Evolutionary conservation across 1,140 invertebrate genomes (phyloP).

Genomic region (Contarinia nasturtii): DNA sequence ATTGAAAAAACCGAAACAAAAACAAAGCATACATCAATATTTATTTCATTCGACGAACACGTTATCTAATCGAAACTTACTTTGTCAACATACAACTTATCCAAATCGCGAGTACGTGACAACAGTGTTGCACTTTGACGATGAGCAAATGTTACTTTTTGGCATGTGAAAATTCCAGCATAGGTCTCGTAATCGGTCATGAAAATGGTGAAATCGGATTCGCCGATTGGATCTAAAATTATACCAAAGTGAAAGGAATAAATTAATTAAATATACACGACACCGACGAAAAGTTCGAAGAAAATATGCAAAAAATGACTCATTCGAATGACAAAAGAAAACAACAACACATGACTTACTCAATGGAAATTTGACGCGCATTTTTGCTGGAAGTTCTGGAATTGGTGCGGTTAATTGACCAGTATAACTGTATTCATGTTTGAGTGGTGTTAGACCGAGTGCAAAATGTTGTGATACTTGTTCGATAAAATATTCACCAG

Average conservation of each 20-base stretch:
- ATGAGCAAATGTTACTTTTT: conserved; percentile 46
- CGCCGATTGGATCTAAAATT: conserved; percentile 46
- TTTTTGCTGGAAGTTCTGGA: conserved; percentile 39
- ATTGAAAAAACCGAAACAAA: too few species aligned
- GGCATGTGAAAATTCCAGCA: conserved; percentile 61
- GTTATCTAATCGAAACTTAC: too few species aligned
- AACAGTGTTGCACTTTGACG: conserved; percentile 59
- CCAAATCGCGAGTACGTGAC: conserved; percentile 44
- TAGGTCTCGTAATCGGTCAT: conserved; percentile 55
- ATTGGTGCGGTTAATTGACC: conserved; percentile 46
- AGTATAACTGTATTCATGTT: conserved; percentile 54
- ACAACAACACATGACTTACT: conserved; percentile 36
- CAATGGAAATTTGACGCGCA: conserved; percentile 58
- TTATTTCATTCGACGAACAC: too few species aligned
- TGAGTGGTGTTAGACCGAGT: conserved; percentile 41
- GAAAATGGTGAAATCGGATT: conserved; percentile 50
- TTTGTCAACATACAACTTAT: conserved; percentile 44
- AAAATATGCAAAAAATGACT: not conserved
- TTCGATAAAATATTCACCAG: conserved; percentile 42
- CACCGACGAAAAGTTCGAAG: not conserved
- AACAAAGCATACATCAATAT: not conserved
- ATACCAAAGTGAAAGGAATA: too few species aligned
- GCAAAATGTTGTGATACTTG: conserved; percentile 56
- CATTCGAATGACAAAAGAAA: not conserved
- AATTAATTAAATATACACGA: too few species aligned